Percentiles rank a stretch among this genome's conserved stretches.
phyloP scores from a whole-genome alignment of 2,797 vertebrate species.

The Linurgus olivaceus region DNA sequence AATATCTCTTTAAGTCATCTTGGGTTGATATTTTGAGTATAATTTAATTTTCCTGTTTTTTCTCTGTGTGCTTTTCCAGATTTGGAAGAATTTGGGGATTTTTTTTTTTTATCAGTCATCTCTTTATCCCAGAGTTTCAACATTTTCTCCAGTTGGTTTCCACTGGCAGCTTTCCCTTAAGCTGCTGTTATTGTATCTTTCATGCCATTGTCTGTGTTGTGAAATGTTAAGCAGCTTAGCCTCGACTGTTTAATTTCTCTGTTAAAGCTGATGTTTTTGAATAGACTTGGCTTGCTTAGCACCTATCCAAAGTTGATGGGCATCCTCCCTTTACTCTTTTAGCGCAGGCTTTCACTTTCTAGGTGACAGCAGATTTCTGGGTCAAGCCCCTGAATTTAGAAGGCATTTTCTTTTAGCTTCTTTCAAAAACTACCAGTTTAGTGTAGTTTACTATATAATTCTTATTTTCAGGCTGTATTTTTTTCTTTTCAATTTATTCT shows the following conservation, averaged over 20 bases:
- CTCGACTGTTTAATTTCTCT: slow-evolving; percentile 38
- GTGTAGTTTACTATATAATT: background rate
- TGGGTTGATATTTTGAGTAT: background rate
- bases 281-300: background rate
- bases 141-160: slow-evolving; percentile 13
- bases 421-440: background rate
- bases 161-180: slow-evolving; percentile 15
- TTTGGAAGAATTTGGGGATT: background rate
- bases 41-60: background rate
- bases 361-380: background rate
- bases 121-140: background rate
- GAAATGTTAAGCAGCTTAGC: slow-evolving; percentile 46
- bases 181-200: slow-evolving; percentile 32
- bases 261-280: background rate
- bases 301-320: background rate
- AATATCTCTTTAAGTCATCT: background rate
- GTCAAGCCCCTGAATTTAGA: background rate
- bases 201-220: background rate
- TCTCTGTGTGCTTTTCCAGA: background rate
- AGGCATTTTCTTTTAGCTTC: background rate
- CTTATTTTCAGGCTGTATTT: background rate
- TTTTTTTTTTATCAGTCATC: background rate
- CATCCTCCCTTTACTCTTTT: background rate
- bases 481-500: background rate
- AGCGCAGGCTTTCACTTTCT: background rate